A percentile compares a stretch with the other conserved stretches of the same genome.
Evolutionary conservation across 2,113 vertebrate species (phyloP).

Genomic region (Thomomys bottae): DNA sequence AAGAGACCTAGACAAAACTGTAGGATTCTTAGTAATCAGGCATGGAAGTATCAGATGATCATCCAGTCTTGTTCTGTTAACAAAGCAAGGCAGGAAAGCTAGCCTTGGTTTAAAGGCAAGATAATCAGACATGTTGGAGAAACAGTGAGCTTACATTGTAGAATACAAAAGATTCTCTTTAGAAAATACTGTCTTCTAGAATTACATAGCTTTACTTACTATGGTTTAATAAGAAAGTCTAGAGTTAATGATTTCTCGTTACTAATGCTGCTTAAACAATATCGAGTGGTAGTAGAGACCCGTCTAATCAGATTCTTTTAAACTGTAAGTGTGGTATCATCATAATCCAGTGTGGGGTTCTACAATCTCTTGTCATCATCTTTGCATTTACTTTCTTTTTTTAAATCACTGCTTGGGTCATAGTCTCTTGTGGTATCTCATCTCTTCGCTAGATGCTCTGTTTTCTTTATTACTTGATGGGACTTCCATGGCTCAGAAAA

Average conservation of each 20-base stretch:
- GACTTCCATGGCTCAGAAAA: neutral
- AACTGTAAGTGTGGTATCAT: neutral
- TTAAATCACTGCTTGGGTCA: neutral
- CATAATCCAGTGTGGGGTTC: neutral
- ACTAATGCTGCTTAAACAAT: conserved; percentile 31
- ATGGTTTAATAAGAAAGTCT: neutral
- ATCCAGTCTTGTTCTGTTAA: neutral
- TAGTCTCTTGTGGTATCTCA: neutral
- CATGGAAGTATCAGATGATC: neutral
- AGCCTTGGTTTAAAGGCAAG: neutral
- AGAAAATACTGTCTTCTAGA: neutral
- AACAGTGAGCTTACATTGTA: neutral
- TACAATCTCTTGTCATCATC: neutral
- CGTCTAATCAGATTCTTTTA: neutral
- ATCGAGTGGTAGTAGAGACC: neutral
- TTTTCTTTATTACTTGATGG: neutral
- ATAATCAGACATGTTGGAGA: neutral
- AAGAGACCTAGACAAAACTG: neutral
- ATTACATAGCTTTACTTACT: neutral
- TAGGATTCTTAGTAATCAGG: neutral
- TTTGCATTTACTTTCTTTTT: neutral
- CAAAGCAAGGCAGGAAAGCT: neutral
- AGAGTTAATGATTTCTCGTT: neutral
- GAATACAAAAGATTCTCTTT: neutral
- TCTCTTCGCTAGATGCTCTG: neutral